phyloP scores from a whole-genome alignment of 2,113 vertebrate species.

The Stegostoma tigrinum region DNA sequence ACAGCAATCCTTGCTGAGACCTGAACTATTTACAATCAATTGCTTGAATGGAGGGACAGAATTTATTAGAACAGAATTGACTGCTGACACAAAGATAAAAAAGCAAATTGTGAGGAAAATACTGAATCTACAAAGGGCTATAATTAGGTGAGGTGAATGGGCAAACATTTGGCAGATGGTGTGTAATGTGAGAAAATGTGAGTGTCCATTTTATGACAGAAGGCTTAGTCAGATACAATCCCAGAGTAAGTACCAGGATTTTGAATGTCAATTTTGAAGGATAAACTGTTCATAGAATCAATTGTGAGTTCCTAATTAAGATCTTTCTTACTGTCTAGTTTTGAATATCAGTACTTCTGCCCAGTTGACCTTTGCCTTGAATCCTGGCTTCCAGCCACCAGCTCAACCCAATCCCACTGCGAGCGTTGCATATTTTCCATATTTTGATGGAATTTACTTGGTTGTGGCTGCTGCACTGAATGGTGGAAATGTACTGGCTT shows the following conservation, averaged over 20 bases:
- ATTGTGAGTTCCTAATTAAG: neutral
- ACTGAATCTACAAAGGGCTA: no score
- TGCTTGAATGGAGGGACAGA: no score
- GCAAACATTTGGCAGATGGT: no score
- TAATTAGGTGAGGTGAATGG: no score
- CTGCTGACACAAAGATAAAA: no score
- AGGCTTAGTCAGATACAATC: neutral
- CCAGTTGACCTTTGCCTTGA: constrained; percentile 77
- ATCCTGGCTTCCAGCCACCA: constrained; percentile 66
- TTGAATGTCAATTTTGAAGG: neutral
- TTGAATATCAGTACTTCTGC: constrained; percentile 91
- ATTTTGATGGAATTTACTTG: constrained; percentile 72
- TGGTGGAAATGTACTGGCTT: constrained; percentile 79
- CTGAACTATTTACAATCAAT: no score
- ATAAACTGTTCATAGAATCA: neutral
- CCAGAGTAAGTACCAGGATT: neutral
- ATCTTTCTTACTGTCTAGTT: constrained; percentile 53
- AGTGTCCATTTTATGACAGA: neutral
- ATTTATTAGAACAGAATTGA: no score
- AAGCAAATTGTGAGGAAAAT: no score
- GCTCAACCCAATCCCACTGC: constrained; percentile 59
- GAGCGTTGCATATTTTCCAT: constrained; percentile 75
- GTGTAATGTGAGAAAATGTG: no score
- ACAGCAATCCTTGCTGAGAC: no score
- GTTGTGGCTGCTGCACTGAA: constrained; percentile 88